Base-by-base conservation (phyloP, 2,797 vertebrate genomes). In the Poeciliopsis turneri region DNA sequence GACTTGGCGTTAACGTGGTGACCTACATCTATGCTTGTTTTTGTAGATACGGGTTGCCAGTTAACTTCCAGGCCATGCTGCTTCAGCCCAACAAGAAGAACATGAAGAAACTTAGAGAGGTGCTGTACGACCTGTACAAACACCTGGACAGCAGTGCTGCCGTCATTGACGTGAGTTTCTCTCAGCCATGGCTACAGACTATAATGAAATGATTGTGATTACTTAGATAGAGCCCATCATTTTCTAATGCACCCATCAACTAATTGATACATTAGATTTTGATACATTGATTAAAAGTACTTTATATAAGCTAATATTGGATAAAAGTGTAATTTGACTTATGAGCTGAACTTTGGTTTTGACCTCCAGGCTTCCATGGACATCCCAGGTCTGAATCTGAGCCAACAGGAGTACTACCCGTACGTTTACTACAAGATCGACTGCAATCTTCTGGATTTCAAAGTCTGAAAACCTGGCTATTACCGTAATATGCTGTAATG, bases 351-450 rank as follows among this genome's bases (percentile, higher is more conserved):
- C 11, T 75, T 1, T 76, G 46, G 72, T n/a, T 43, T 77, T 57
- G 79, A 51, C 49, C 69, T 75, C 4, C 92, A 99, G 98, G 97
- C 97, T 57, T 91, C 97, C 53, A 97, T 99, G 97, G 98, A 99
- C 92, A 99, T 99, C 88, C 98, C 98, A 25, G 98, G 98, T 70
- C 94, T 99, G 92, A 99, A 99, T 92, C 90, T 99, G 94, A 98
- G 97, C 93, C 98, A 98, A 87, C 98, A 99, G 90, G 98, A 99
- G 84, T 99, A 99, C 89, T 99, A 99, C 88, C 98, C 98, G 0
- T 99, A 99, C 5, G 98, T 99, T 87, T 99, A 99, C 94, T 99
- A 99, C 96, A 99, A 99, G 96, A 97, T 98, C 0, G 97, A 99
- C 88, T 98, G 97, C 95, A 99, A 97, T 89, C 95, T 99, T 92